Evolutionary conservation across 2,888 invertebrate species (phyloP), one percentile per base, ranked within the genome.

Genomic region (Tineola bisselliella): DNA sequence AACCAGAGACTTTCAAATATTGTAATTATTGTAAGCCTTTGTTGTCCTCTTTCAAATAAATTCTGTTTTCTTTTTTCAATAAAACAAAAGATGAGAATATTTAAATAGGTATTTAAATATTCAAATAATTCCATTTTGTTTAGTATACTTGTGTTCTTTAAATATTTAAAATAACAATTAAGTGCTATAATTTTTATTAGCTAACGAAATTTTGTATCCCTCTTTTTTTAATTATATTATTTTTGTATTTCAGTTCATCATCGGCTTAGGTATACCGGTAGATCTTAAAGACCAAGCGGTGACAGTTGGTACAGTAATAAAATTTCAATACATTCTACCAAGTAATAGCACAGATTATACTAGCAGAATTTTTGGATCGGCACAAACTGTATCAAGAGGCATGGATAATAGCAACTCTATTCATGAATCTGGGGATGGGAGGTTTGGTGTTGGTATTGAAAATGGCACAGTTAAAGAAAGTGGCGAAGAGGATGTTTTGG

Each of bases 301-400:
- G 6, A 90, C 90, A 12, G 84, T 90, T 38, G 91, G 92, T 0
- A 89, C 89, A 10, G 91, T 91, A 15, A 87, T 91, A 30, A 92
- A 92, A 74, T 90, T 91, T 64, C 91, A 90, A 73, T 92, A 91
- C 75, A 83, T 89, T 63, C 74, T 92, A 63, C 92, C 92, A 6
- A 89, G 88, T 61, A 92, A 92, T 69, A 88, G 89, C 66, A 76
- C 88, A 0, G 84, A 88, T 69, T 90, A 89, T 66, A 90, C 89
- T 1, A 82, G 84, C 62, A 78, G 87, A 68, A 86, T 84, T 57
- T 84, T 81, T 62, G 86, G 86, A 0, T 87, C 84, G 58, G 81
- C 73, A 11, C 72, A 75, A 8, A 84, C 84, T 1, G 73, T 86
- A 3, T 81, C 83, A 3, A 77, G 86, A 68, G 84, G 83, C 60